phyloP scores from a whole-genome alignment of 1,140 invertebrate genomes.

The Panulirus ornatus region DNA sequence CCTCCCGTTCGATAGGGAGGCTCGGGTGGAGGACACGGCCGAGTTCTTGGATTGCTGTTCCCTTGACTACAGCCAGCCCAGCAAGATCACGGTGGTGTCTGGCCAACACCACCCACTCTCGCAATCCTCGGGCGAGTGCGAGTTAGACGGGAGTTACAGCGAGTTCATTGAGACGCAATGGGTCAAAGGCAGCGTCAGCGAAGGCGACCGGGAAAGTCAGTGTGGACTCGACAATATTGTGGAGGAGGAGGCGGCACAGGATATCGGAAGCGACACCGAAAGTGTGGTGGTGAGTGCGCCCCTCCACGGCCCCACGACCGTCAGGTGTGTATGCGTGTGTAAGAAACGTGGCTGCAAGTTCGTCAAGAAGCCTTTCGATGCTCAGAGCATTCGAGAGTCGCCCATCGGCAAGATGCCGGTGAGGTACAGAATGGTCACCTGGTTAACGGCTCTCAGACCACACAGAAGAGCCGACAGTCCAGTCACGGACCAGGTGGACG shows the following conservation, averaged over 20 bases:
- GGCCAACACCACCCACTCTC: neutral
- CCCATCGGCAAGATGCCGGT: slow-evolving; percentile 39
- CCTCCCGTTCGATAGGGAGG: slow-evolving; percentile 41
- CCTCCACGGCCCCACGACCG: slow-evolving; percentile 45
- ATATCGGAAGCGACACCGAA: slow-evolving; percentile 57
- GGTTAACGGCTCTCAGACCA: slow-evolving; percentile 35
- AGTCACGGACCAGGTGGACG: slow-evolving; percentile 49
- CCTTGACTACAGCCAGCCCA: slow-evolving; percentile 16
- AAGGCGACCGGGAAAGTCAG: neutral
- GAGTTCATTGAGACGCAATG: slow-evolving; percentile 62
- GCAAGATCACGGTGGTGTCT: slow-evolving; percentile 47
- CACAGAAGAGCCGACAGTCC: slow-evolving; percentile 38
- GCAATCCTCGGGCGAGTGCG: slow-evolving; percentile 49
- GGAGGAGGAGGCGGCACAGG: slow-evolving; percentile 4
- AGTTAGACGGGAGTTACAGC: slow-evolving; percentile 57
- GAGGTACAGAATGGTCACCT: slow-evolving; percentile 38
- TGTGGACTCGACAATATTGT: neutral
- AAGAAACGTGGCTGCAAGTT: slow-evolving; percentile 71
- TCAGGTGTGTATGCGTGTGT: slow-evolving; percentile 72
- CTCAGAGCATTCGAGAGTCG: slow-evolving; percentile 48
- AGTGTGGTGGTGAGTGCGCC: slow-evolving; percentile 61
- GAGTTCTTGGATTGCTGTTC: slow-evolving; percentile 60
- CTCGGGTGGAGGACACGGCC: slow-evolving; percentile 37
- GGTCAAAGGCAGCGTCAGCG: slow-evolving; percentile 53
- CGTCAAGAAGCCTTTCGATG: slow-evolving; percentile 60